These are phyloP conservation scores for Enteromius paludinosus DNA, from an alignment of 2,797 vertebrate genomes.

Conservation along the genomic window DNA sequence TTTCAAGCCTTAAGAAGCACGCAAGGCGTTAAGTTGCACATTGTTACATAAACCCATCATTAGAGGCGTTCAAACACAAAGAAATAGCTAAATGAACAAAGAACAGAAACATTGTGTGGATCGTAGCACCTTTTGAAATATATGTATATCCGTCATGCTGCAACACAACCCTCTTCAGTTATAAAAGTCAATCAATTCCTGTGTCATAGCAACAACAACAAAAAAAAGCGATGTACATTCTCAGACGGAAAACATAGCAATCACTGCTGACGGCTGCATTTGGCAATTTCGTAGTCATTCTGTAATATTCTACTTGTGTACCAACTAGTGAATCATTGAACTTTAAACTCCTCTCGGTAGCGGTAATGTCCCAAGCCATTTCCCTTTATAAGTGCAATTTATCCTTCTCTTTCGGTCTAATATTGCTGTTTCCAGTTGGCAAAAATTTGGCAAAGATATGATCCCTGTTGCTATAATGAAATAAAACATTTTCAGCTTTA, in stretches of 20 bases:
- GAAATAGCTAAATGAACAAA: not conserved
- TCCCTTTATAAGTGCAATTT: not conserved
- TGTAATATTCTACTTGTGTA: constrained; percentile 25
- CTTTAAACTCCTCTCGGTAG: constrained; percentile 30
- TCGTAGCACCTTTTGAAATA: constrained; percentile 54
- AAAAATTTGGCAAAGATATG: constrained; percentile 1
- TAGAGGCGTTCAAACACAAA: not conserved
- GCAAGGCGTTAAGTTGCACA: not conserved
- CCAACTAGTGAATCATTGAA: constrained; percentile 28
- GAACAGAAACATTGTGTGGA: not conserved
- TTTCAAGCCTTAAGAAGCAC: not conserved
- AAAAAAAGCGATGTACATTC: constrained; percentile 1
- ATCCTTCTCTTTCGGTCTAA: not conserved
- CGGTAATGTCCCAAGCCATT: not conserved
- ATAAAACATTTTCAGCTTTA: not conserved
- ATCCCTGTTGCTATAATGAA: constrained; percentile 1
- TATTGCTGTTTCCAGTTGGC: constrained; percentile 13
- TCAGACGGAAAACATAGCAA: not conserved
- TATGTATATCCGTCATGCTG: not conserved
- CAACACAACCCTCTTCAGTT: constrained; percentile 11
- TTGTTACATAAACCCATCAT: not conserved
- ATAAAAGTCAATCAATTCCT: constrained; percentile 15
- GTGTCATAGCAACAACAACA: not conserved
- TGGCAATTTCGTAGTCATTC: constrained; percentile 51
- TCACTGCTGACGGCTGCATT: constrained; percentile 47